These are phyloP conservation scores for Oreortyx pictus DNA, from an alignment of 2,797 vertebrate genomes.

Conservation along the genomic window DNA sequence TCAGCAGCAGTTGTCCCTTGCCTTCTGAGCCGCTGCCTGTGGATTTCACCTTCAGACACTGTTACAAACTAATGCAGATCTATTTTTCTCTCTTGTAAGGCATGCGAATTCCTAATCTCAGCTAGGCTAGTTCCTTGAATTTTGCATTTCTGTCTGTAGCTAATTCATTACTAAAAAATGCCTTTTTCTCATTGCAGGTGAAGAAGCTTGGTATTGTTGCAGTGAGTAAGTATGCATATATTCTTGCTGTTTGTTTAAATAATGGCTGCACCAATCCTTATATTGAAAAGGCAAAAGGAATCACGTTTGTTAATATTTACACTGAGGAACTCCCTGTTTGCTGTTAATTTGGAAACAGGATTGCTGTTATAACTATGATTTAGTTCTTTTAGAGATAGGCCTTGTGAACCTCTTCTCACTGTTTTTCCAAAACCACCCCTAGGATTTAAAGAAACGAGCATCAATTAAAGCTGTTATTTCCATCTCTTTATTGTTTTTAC, in stretches of 20 bases:
- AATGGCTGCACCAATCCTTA: neutral
- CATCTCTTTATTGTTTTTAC: neutral
- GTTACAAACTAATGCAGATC: neutral
- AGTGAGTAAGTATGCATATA: slow-evolving; percentile 90
- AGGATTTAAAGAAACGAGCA: neutral
- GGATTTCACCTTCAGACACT: neutral
- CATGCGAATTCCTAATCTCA: neutral
- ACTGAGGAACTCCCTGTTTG: neutral
- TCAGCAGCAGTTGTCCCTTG: neutral
- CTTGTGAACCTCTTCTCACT: neutral
- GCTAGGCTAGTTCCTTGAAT: neutral
- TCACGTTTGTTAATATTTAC: neutral
- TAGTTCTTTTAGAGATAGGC: neutral
- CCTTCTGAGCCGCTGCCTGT: neutral
- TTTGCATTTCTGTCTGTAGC: neutral
- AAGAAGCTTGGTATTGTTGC: slow-evolving; percentile 92
- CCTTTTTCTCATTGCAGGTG: slow-evolving; percentile 81
- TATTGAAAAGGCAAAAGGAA: neutral
- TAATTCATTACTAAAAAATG: neutral
- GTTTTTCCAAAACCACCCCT: neutral
- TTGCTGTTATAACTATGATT: neutral
- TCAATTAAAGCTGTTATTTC: neutral
- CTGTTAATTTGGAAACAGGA: neutral
- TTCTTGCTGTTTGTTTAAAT: neutral
- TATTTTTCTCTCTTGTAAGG: neutral